Base-by-base conservation (phyloP, 1,140 invertebrate species). In the Capitella teleta region DNA sequence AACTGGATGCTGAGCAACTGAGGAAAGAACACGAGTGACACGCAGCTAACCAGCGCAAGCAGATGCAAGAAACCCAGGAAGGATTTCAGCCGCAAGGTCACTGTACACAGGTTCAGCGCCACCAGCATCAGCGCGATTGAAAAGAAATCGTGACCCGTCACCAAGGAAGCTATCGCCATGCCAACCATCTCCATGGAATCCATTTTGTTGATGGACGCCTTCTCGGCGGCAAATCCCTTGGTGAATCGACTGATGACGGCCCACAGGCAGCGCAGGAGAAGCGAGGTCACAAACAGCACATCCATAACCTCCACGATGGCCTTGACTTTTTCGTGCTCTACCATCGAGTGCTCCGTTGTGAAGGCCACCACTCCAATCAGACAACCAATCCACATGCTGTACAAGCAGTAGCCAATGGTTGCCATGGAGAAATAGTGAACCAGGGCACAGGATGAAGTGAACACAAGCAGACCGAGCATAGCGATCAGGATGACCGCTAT, bases 341-440 rank as follows among this genome's bases (percentile, higher is more conserved):
- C n/a, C n/a, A 10, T 8, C 8, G n/a, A n/a, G 8, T 10, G 30
- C n/a, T 32, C 30, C 4, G 23, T 60, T 52, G 49, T 59, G 52
- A 67, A 70, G 2, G 61, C 56, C 2, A 70, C 54, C 3, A 70
- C 59, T 18, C 67, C 67, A 4, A 67, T 51, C 16, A 68, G 52
- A 45, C 64, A 62, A 14, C 67, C 65, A 16, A 66, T 48, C 67
- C 67, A 70, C 2, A 70, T 51, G 32, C 67, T 61, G 28, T 62
- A 53, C 18, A 70, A 30, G 2, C 59, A 52, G 18, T 50, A 49
- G 18, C 66, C 64, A 16, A 64, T 34, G 4, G 50, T 25, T 8
- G 57, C 53, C 38, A 58, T 55, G 18, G 59, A 56, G 42, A 67
- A 67, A 50, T 67, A 66, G 48, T 63, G 66, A 32, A 55, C 57